phyloP scores from a whole-genome alignment of 2,888 invertebrate genomes.

The Phymatocera aterrima region DNA sequence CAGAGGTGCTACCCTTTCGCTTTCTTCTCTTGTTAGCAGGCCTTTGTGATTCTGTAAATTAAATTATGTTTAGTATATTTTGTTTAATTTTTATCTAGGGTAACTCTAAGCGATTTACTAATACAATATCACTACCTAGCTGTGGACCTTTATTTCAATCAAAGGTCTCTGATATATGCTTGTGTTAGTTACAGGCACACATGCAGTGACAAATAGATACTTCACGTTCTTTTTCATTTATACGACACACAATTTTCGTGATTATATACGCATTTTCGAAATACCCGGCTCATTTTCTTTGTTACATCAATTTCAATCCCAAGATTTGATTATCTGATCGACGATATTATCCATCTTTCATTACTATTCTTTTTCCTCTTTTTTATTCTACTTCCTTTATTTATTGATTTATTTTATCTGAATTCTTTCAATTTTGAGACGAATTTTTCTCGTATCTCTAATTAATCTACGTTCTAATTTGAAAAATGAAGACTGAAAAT shows the following conservation, averaged over 20 bases:
- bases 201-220: slow-evolving; percentile 65
- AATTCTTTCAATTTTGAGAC: too few species aligned
- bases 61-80: slow-evolving; percentile 46
- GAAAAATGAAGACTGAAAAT: neutral
- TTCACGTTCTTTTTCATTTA: slow-evolving; percentile 63
- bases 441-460: too few species aligned
- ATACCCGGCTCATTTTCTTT: neutral
- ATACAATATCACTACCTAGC: slow-evolving; percentile 67
- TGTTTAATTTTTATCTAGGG: slow-evolving; percentile 1
- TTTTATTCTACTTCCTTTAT: neutral
- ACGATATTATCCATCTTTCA: neutral
- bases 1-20: slow-evolving; percentile 94
- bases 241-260: slow-evolving; percentile 41
- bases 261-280: slow-evolving; percentile 4
- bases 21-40: slow-evolving; percentile 97
- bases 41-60: slow-evolving; percentile 89
- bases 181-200: slow-evolving; percentile 59
- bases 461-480: neutral
- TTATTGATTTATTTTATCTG: neutral
- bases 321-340: slow-evolving; percentile 18
- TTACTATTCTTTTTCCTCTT: neutral
- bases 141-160: slow-evolving; percentile 73
- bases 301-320: neutral
- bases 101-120: slow-evolving; percentile 49
- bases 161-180: slow-evolving; percentile 72